Evolutionary conservation across 2,888 invertebrate species (phyloP), one percentile per base, ranked within the genome.

Genomic region (Hermaeophaga mercurialis): DNA sequence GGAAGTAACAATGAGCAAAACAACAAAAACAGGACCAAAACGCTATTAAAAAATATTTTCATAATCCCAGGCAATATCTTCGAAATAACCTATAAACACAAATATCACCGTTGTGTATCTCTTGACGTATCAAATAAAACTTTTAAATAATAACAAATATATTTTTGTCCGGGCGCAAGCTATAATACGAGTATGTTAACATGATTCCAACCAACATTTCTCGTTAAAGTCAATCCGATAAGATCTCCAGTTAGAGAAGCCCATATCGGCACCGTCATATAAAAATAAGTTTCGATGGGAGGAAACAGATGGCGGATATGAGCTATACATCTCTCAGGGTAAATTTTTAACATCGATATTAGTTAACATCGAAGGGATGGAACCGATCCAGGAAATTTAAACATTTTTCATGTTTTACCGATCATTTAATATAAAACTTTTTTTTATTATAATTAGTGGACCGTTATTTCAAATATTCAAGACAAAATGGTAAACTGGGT

Each of bases 211-310:
- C n/a, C n/a, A 47, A 47, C 24, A 34, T 34, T 47, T 47, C 47
- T 36, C 47, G 34, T 47, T 47, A 47, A 47, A 47, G 12, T 34
- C 33, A n/a, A 22, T 17, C 45, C 36, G 62, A 63, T 63, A 58
- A 58, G 41, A 63, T 63, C 60, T 54, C 34, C 33, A 41, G 41
- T 54, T 36, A 18, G 33, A 34, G 12, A 22, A 22, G 14, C 26
- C 56, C 44, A 24, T 54, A 55, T 59, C 57, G 57, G 24, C 57
- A 59, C 7, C 33, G 33, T 34, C 47, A 56, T 47, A 54, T 54
- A 60, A 52, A 55, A 62, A 63, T 60, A 60, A 54, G 48, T 58
- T 62, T 54, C 53, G 50, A 60, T 58, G 54, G 54, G 60, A 58
- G 58, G 58, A 63, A 60, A 52, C 58, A 58, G 54, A 62, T 56